Conservation (phyloP, 2,888 invertebrate species). For the Diogma glabrata region DNA sequence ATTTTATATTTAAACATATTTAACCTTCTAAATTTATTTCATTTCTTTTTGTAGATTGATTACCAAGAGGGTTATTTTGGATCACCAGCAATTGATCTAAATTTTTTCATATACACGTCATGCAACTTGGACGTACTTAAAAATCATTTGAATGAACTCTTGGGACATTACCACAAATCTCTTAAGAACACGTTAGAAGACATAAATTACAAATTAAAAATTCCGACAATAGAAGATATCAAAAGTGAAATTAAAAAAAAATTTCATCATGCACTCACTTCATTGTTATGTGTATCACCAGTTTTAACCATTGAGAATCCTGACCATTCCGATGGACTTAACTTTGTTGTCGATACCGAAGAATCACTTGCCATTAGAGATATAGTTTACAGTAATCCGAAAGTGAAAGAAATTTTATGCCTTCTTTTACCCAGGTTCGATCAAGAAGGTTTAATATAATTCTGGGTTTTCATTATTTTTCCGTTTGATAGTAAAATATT, state of each 20-base stretch:
- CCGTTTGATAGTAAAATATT: too few species aligned
- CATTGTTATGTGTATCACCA: constrained; percentile 23
- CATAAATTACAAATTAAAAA: constrained; percentile 22
- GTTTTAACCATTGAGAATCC: constrained; percentile 25
- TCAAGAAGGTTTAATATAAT: too few species aligned
- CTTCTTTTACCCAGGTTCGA: too few species aligned
- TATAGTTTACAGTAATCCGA: constrained; percentile 23
- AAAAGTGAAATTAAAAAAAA: constrained; percentile 24
- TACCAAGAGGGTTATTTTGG: constrained; percentile 29
- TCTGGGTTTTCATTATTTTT: too few species aligned
- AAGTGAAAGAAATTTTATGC: background rate
- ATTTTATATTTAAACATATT: constrained; percentile 1
- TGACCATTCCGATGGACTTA: constrained; percentile 23
- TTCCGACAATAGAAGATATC: constrained; percentile 25
- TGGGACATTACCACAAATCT: constrained; percentile 22
- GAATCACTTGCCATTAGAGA: constrained; percentile 23
- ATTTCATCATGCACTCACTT: constrained; percentile 24
- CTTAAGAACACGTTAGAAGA: constrained; percentile 20
- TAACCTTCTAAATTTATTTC: constrained; percentile 1
- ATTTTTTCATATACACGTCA: constrained; percentile 27
- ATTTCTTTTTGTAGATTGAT: constrained; percentile 22
- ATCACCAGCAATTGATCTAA: constrained; percentile 28
- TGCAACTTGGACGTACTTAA: constrained; percentile 23
- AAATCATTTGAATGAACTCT: constrained; percentile 21
- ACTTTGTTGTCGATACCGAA: constrained; percentile 23